phyloP scores from a whole-genome alignment of 2,113 vertebrate species.

The Melozone crissalis region DNA sequence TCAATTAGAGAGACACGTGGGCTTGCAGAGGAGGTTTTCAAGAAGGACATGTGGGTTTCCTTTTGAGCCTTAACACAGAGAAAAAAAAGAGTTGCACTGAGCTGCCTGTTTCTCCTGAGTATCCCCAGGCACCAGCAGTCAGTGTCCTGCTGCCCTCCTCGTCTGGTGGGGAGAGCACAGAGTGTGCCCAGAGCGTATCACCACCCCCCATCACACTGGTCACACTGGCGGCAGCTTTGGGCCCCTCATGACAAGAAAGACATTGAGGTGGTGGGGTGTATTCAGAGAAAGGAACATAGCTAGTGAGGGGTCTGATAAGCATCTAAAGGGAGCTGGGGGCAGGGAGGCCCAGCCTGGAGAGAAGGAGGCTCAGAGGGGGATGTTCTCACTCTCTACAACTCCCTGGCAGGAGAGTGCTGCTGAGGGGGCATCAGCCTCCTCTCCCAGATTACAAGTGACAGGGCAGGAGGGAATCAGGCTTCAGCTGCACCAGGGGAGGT shows the following conservation, averaged over 20 bases:
- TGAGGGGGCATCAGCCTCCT: not conserved
- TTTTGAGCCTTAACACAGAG: not conserved
- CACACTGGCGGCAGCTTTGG: not conserved
- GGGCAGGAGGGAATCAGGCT: not conserved
- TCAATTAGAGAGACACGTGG: constrained; percentile 38
- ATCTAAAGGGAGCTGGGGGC: not conserved
- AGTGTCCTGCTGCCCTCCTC: not conserved
- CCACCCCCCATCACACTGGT: not conserved
- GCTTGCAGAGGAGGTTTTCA: constrained; percentile 27
- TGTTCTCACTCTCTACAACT: too few relatives aligned
- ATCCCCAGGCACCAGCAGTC: not conserved
- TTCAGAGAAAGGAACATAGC: not conserved
- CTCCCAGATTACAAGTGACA: not conserved
- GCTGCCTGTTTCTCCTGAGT: not conserved
- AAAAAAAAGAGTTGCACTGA: not conserved
- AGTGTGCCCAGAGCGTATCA: not conserved
- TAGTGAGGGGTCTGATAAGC: not conserved
- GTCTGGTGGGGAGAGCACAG: not conserved
- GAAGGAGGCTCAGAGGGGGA: not conserved
- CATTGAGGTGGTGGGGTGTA: not conserved
- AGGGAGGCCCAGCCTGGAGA: not conserved
- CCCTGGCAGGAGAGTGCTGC: not conserved
- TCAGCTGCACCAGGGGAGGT: not conserved
- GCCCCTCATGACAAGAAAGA: fast-evolving
- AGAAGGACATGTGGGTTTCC: not conserved